A percentile compares a stretch with the other conserved stretches of the same genome.
Evolutionary conservation across 2,797 vertebrate species (phyloP).

Genomic region (Siniperca undulata): DNA sequence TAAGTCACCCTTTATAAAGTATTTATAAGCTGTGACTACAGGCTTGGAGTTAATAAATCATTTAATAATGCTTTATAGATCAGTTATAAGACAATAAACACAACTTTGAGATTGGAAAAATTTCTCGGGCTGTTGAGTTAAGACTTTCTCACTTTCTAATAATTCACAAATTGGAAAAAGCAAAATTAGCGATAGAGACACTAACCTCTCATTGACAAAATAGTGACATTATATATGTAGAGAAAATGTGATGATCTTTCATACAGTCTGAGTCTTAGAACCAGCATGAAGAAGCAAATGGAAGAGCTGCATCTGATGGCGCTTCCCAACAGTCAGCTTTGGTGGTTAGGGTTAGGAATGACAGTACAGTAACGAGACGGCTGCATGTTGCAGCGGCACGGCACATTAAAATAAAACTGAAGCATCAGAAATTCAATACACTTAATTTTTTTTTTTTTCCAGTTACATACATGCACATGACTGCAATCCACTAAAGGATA

Average conservation of each 20-base stretch:
- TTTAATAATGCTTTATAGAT: neutral
- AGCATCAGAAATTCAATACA: neutral
- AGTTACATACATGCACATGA: neutral
- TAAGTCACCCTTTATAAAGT: neutral
- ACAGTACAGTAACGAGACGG: neutral
- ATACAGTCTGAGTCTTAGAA: neutral
- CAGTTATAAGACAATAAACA: neutral
- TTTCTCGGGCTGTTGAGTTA: neutral
- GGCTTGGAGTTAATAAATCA: neutral
- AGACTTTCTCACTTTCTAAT: neutral
- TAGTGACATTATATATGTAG: neutral
- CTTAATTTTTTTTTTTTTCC: neutral
- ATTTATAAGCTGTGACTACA: neutral
- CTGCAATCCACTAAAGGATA: slow-evolving; percentile 19
- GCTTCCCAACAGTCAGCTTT: neutral
- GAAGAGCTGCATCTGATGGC: neutral
- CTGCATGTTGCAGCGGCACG: neutral
- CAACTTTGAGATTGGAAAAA: neutral
- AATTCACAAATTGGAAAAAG: neutral
- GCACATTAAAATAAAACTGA: neutral
- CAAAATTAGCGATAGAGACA: neutral
- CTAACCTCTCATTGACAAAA: neutral
- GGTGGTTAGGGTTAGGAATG: neutral
- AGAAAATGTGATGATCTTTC: no score
- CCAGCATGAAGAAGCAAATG: neutral